These are phyloP conservation scores for Azemiops feae DNA, from an alignment of 2,113 vertebrate species.

Conservation along the genomic window DNA sequence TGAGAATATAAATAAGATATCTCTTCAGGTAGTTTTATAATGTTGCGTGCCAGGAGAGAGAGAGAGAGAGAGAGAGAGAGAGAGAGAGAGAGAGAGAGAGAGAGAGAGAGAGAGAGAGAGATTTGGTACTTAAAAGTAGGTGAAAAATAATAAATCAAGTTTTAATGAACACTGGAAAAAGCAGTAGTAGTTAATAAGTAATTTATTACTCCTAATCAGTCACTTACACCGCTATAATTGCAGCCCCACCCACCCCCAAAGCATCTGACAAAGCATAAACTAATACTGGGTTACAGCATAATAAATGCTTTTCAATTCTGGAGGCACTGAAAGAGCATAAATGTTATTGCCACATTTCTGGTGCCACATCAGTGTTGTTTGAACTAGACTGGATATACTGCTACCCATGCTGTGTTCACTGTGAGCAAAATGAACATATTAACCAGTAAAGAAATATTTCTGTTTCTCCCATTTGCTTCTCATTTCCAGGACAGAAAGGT, in stretches of 20 bases:
- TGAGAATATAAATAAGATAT: neutral
- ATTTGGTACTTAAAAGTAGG: neutral
- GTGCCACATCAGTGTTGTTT: neutral
- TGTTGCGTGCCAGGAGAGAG: neutral
- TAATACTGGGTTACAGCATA: neutral
- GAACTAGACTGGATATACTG: neutral
- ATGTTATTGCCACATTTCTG: neutral
- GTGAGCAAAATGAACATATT: neutral
- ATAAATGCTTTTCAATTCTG: neutral
- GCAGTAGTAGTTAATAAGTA: neutral
- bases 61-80: neutral
- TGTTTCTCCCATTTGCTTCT: neutral
- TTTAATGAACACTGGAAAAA: neutral
- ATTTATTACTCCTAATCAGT: neutral
- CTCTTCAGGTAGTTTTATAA: neutral
- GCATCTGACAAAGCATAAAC: neutral
- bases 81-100: neutral
- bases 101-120: neutral
- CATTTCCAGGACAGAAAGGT: slow-evolving; percentile 74
- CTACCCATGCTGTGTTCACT: neutral
- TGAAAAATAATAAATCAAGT: slow-evolving; percentile 1
- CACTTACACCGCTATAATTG: neutral
- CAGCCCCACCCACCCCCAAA: neutral
- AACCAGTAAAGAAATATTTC: neutral
- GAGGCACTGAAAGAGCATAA: neutral